These are phyloP conservation scores for Ips nitidus DNA, from an alignment of 1,140 invertebrate species.

Conservation along the genomic window DNA sequence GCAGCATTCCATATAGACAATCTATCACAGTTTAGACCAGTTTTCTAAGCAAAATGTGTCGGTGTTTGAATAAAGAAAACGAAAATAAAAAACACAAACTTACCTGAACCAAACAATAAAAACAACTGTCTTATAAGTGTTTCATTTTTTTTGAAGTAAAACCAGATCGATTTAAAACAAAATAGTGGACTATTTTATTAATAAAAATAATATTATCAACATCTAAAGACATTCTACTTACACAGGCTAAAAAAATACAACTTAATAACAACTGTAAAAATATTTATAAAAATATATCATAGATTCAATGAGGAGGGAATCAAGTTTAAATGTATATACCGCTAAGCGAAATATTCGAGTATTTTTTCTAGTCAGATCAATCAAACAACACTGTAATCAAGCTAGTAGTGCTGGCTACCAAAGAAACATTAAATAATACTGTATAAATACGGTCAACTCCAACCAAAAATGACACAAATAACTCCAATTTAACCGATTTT, in stretches of 20 bases:
- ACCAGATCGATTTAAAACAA: constrained; percentile 1
- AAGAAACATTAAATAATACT: too few relatives aligned
- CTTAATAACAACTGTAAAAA: constrained; percentile 22
- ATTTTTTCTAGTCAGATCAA: not conserved
- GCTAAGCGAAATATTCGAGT: constrained; percentile 10
- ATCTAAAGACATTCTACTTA: constrained; percentile 8
- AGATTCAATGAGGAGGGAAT: not conserved
- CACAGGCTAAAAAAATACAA: not conserved
- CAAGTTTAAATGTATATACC: constrained; percentile 7
- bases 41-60: too few relatives aligned
- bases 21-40: not conserved
- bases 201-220: constrained; percentile 30
- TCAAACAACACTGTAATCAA: too few relatives aligned
- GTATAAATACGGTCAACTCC: too few relatives aligned
- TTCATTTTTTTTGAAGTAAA: not conserved
- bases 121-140: not conserved
- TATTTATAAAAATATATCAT: constrained; percentile 22
- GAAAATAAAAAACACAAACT: too few relatives aligned
- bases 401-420: too few relatives aligned
- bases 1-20: constrained; percentile 3
- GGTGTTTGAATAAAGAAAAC: too few relatives aligned
- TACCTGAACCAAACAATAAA: not conserved
- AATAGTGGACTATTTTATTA: constrained; percentile 16
- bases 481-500: not conserved
- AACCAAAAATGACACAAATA: too few relatives aligned